Conservation (phyloP, 2,113 vertebrate species). For the Embiotoca jacksoni region DNA sequence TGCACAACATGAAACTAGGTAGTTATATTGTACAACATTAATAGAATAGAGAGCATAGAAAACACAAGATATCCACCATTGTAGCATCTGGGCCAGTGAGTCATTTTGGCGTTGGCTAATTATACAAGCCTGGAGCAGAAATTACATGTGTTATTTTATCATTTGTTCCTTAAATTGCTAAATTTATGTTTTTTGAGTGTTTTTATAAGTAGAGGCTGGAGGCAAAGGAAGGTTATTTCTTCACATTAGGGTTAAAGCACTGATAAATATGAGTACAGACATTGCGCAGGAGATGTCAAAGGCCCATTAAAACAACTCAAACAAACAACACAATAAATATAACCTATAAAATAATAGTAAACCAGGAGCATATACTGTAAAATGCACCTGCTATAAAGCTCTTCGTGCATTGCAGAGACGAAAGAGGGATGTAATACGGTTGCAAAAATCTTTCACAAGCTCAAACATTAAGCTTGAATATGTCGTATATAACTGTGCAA, state of each 20-base stretch:
- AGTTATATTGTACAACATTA: slow-evolving; percentile 3
- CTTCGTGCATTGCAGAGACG: not conserved
- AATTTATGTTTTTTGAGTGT: slow-evolving; percentile 25
- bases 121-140: slow-evolving; percentile 13
- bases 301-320: slow-evolving; percentile 48
- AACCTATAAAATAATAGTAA: slow-evolving; percentile 46
- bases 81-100: not conserved
- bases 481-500: not conserved
- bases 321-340: slow-evolving; percentile 60
- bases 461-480: not conserved
- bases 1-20: not conserved
- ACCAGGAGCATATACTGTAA: slow-evolving; percentile 13
- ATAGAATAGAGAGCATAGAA: not conserved
- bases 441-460: not conserved
- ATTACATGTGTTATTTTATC: slow-evolving; percentile 30
- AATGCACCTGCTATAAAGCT: slow-evolving; percentile 17
- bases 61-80: not conserved
- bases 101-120: slow-evolving; percentile 8
- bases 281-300: slow-evolving; percentile 22
- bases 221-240: slow-evolving; percentile 33
- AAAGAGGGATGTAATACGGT: not conserved
- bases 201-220: slow-evolving; percentile 43
- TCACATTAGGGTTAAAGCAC: slow-evolving; percentile 33
- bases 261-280: slow-evolving; percentile 45
- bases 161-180: slow-evolving; percentile 27